Evolutionary conservation across 2,888 invertebrate species (phyloP).

Genomic region (Nysson spinosus): DNA sequence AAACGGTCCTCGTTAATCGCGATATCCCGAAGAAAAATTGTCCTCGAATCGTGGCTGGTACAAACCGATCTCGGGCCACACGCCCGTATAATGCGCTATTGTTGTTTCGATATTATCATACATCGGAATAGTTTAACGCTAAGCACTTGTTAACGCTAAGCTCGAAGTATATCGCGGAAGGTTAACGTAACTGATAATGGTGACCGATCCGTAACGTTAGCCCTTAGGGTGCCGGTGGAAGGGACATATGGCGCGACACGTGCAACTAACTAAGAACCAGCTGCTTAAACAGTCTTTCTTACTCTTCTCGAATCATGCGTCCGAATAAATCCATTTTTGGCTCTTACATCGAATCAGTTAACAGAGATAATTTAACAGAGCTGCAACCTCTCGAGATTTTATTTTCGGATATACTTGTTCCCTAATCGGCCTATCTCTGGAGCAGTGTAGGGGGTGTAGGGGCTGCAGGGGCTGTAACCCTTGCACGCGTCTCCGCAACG

Average conservation of each 20-base stretch:
- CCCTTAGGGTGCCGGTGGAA: slow-evolving; percentile 15
- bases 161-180: slow-evolving; percentile 32
- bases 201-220: slow-evolving; percentile 27
- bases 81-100: slow-evolving; percentile 50
- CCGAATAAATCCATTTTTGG: too few relatives aligned
- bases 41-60: slow-evolving; percentile 15
- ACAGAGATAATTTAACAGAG: too few relatives aligned
- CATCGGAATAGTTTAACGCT: slow-evolving; percentile 27
- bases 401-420: too few relatives aligned
- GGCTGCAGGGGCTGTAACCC: too few relatives aligned
- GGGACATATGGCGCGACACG: slow-evolving; percentile 53
- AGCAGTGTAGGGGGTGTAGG: background rate
- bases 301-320: slow-evolving; percentile 1
- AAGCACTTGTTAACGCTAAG: slow-evolving; percentile 26
- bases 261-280: slow-evolving; percentile 41
- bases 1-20: slow-evolving; percentile 24
- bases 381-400: too few relatives aligned
- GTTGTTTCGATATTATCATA: slow-evolving; percentile 36
- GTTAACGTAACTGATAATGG: slow-evolving; percentile 23
- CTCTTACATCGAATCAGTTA: too few relatives aligned
- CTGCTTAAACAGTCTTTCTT: background rate
- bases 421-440: background rate
- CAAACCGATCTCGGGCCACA: slow-evolving; percentile 23
- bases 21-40: slow-evolving; percentile 25
- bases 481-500: slow-evolving; percentile 35